Evolutionary conservation across 2,888 invertebrate species (phyloP), one percentile per base, ranked within the genome.

Genomic region (Biston betularia): DNA sequence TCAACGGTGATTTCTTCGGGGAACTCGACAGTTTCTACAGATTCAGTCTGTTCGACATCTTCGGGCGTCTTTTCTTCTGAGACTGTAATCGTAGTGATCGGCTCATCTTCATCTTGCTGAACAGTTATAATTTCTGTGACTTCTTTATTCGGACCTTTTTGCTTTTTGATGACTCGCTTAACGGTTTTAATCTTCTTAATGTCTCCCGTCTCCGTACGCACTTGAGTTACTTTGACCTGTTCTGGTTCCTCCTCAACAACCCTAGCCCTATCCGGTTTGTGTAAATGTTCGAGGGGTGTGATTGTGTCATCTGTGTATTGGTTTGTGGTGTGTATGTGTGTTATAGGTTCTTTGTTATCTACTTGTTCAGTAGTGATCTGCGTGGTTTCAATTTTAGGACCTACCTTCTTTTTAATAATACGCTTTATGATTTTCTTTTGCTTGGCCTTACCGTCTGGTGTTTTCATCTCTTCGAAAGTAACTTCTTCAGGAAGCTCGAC

Each of bases 391-490:
- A 89, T 80, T 57, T 92, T 91, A 0, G 80, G 79, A 0, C 89
- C 94, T 57, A 86, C 89, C 65, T 82, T 85, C 54, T 91, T 90
- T 71, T 89, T 94, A 1, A 93, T 87, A 0, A 88, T 83, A 2
- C 90, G 90, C 71, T 49, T 49, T 5, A 12, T 11, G 34, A 49
- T 7, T 34, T 49, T 49, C 49, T 49, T 49, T 34, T 49, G 49
- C 12, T 49, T 49, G 12, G 6, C 4, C 49, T 49, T 49, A 49
- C 49, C 49, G 34, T 49, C 49, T 6, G 12, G 49, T 7, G 34
- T 5, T 34, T 34, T 24, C 0, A 10, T 49, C 12, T 49, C 49
- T 34, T 49, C 49, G 6, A 49, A 8, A 0, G 33, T 33, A 5
- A 24, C 34, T 12, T 49, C 49, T 49, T 49, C 49, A 12, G 49